A percentile compares a stretch with the other conserved stretches of the same genome.
These are phyloP conservation scores for Melanotaenia parkinsoni DNA, from an alignment of 2,797 vertebrate species.

Conservation along the genomic window DNA sequence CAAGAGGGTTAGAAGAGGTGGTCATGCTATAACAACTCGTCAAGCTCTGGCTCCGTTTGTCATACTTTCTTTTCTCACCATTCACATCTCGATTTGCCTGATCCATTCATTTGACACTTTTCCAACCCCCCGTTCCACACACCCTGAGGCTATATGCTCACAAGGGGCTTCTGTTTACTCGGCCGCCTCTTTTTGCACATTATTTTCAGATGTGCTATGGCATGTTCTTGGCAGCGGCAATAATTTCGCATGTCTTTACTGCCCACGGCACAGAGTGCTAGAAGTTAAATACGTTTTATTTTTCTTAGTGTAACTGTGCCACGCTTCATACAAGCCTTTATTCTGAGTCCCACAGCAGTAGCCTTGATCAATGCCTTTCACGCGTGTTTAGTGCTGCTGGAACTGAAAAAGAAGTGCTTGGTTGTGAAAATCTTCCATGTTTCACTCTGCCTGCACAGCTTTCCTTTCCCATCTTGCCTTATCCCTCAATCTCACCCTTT, in stretches of 20 bases:
- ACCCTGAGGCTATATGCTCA: conserved; percentile 52
- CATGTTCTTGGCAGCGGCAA: conserved; percentile 51
- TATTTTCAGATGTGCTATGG: conserved; percentile 60
- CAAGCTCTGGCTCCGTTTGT: conserved; percentile 43
- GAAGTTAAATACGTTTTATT: conserved; percentile 48
- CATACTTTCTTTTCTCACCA: conserved; percentile 49
- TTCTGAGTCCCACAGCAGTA: conserved; percentile 22
- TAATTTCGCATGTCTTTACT: conserved; percentile 59
- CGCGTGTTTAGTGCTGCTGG: conserved; percentile 46
- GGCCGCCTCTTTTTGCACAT: conserved; percentile 18
- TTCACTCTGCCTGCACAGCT: conserved; percentile 27
- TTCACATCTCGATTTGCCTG: conserved; percentile 50
- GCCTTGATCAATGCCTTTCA: conserved; percentile 40
- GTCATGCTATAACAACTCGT: conserved; percentile 55
- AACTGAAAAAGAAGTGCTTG: conserved; percentile 44
- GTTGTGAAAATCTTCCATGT: conserved; percentile 37
- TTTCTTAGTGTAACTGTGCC: conserved; percentile 28
- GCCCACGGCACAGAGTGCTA: conserved; percentile 27
- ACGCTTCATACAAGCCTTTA: conserved; percentile 41
- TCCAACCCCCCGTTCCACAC: conserved; percentile 17
- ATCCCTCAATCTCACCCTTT: background rate
- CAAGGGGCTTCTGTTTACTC: conserved; percentile 54
- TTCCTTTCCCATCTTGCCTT: background rate
- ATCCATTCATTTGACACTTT: conserved; percentile 62
- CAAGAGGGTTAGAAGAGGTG: conserved; percentile 46